Evolutionary conservation across 2,888 invertebrate genomes (phyloP).

Genomic region (Dascillus cervinus): DNA sequence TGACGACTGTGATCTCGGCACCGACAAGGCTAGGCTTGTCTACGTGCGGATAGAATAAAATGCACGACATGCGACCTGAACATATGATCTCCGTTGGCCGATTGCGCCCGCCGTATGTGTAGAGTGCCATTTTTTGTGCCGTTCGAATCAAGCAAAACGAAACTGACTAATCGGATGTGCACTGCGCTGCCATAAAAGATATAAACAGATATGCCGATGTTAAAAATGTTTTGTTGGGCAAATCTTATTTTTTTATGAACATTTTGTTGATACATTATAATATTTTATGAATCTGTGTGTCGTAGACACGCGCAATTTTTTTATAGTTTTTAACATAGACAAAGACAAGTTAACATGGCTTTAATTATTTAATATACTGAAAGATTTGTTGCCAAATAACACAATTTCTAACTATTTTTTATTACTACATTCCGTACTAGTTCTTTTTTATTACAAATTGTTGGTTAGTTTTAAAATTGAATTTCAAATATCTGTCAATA

Average conservation of each 20-base stretch:
- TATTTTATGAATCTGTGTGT: constrained; percentile 34
- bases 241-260: constrained; percentile 40
- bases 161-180: constrained; percentile 10
- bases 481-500: constrained; percentile 23
- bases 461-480: constrained; percentile 26
- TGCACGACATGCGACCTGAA: constrained; percentile 23
- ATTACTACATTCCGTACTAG: constrained; percentile 44
- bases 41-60: constrained; percentile 40
- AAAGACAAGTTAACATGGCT: constrained; percentile 37
- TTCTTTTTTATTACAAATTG: constrained; percentile 27
- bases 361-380: constrained; percentile 27
- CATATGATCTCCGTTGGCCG: constrained; percentile 28
- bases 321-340: constrained; percentile 22
- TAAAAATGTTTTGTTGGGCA: constrained; percentile 18
- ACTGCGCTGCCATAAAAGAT: constrained; percentile 29
- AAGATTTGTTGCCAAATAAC: constrained; percentile 45
- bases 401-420: constrained; percentile 40
- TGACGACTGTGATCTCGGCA: constrained; percentile 43
- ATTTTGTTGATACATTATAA: constrained; percentile 37
- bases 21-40: constrained; percentile 39
- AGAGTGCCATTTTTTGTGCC: constrained; percentile 28
- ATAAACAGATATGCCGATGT: constrained; percentile 13
- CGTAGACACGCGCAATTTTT: constrained; percentile 24
- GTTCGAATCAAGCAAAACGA: constrained; percentile 14
- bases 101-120: constrained; percentile 27